A percentile compares a stretch with the other conserved stretches of the same genome.
Conservation (phyloP, 2,113 vertebrate genomes). For the Colaptes auratus region DNA sequence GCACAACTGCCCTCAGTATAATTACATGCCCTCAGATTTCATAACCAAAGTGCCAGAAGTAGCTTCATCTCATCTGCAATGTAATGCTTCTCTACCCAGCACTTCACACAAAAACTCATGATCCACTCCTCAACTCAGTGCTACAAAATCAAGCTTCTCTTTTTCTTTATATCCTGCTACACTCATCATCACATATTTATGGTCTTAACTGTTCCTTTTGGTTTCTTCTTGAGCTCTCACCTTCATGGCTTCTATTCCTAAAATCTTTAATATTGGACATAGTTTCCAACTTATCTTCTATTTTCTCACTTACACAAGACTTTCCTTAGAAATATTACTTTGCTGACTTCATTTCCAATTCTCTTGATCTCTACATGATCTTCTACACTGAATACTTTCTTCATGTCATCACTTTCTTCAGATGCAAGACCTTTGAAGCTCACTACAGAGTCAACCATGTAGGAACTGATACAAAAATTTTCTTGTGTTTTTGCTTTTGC, state of each 20-base stretch:
- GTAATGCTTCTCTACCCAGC: neutral
- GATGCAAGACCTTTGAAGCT: slow-evolving; percentile 40
- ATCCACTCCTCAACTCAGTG: neutral
- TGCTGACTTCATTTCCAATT: slow-evolving; percentile 36
- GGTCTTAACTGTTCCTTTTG: neutral
- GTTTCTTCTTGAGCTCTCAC: neutral
- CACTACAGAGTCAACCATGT: neutral
- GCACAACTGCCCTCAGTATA: neutral
- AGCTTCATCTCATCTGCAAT: neutral
- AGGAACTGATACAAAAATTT: neutral
- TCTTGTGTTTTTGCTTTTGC: neutral
- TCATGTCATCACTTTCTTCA: neutral
- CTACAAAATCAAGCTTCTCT: neutral
- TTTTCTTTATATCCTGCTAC: neutral
- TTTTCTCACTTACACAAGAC: neutral
- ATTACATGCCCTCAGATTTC: rapidly evolving
- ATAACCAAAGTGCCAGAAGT: neutral
- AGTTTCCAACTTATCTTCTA: slow-evolving; percentile 1
- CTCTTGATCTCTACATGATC: slow-evolving; percentile 50
- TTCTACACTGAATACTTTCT: slow-evolving; percentile 13
- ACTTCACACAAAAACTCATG: neutral
- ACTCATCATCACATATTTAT: slow-evolving; percentile 34
- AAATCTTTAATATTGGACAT: slow-evolving; percentile 8
- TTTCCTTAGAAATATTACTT: slow-evolving; percentile 35
- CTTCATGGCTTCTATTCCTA: slow-evolving; percentile 8